A percentile compares a stretch with the other conserved stretches of the same genome.
phyloP scores from a whole-genome alignment of 2,113 vertebrate genomes.

The Aleadryas rufinucha region DNA sequence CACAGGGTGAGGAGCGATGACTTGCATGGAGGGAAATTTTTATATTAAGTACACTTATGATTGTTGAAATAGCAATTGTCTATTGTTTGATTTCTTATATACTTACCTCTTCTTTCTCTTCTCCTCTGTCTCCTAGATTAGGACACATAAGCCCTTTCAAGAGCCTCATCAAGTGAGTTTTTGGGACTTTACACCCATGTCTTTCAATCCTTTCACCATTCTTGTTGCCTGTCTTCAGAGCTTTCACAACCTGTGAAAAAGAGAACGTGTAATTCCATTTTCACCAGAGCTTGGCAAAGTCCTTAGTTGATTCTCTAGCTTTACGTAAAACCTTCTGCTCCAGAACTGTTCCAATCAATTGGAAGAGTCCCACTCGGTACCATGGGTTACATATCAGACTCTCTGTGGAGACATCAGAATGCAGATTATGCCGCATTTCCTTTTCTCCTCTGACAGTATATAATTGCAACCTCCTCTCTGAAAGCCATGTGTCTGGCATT shows the following conservation, averaged over 20 bases:
- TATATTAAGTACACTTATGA: background rate
- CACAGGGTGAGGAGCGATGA: fast-evolving
- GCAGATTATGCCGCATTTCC: background rate
- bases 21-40: background rate
- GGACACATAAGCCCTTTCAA: background rate
- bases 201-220: background rate
- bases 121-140: background rate
- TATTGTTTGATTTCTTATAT: background rate
- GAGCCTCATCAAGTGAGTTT: background rate
- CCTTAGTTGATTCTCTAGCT: background rate
- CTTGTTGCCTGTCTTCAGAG: background rate
- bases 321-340: background rate
- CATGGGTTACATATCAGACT: background rate
- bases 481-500: background rate
- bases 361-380: background rate
- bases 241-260: background rate
- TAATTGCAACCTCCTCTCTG: background rate
- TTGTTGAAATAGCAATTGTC: background rate
- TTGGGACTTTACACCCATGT: too few species aligned
- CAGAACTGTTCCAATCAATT: background rate
- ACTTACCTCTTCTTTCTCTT: background rate
- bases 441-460: background rate
- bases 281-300: background rate
- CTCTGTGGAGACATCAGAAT: background rate
- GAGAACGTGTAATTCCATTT: background rate